Conservation (phyloP, 2,113 vertebrate species). For the Pantherophis guttatus region DNA sequence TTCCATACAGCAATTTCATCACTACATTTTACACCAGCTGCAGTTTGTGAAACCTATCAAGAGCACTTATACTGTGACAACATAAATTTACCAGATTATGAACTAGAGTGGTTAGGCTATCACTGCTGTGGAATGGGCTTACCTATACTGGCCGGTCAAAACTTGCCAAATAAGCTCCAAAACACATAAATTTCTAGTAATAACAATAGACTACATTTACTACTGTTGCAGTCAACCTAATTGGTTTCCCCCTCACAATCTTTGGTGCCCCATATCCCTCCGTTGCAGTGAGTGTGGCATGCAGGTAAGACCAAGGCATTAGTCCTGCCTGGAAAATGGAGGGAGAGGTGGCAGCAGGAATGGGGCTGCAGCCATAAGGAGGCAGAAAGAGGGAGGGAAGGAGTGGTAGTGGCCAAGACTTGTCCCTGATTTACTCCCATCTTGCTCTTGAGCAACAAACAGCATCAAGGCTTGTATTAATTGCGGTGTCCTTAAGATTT, state of each 20-base stretch:
- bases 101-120: background rate
- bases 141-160: background rate
- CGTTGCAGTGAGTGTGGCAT: background rate
- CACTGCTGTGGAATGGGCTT: background rate
- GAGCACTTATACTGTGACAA: background rate
- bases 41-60: background rate
- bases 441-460: background rate
- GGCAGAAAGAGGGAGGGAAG: no score
- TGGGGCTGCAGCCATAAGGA: background rate
- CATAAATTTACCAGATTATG: background rate
- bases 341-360: background rate
- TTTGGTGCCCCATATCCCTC: background rate
- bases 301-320: background rate
- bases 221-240: background rate
- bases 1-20: background rate
- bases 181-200: background rate
- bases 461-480: background rate
- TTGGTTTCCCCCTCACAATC: background rate
- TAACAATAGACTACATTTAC: background rate
- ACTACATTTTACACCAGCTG: background rate
- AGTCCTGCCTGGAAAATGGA: background rate
- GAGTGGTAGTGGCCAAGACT: background rate
- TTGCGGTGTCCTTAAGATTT: background rate
- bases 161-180: background rate
- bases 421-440: background rate